Evolutionary conservation across 2,113 vertebrate species (phyloP).

Genomic region (Phrynosoma platyrhinos): DNA sequence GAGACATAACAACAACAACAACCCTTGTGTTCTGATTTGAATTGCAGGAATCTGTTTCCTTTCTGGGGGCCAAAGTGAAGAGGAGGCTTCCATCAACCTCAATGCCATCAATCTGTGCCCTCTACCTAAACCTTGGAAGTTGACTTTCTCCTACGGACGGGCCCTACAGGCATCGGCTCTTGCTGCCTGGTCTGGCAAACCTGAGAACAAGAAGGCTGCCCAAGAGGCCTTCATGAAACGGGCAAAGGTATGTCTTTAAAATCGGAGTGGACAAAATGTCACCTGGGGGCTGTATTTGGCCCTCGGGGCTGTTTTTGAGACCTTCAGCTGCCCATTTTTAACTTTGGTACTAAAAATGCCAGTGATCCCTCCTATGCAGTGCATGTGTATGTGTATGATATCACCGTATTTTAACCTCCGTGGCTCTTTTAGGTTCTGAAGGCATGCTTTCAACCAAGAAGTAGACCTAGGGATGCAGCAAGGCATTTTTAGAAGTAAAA

Average conservation of each 20-base stretch:
- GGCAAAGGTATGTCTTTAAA: constrained; percentile 82
- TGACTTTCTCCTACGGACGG: constrained; percentile 95
- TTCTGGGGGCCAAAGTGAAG: constrained; percentile 97
- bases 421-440: no score
- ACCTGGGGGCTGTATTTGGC: no score
- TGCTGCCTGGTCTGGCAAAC: constrained; percentile 89
- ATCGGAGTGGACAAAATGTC: no score
- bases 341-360: no score
- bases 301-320: no score
- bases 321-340: background rate
- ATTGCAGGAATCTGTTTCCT: constrained; percentile 94
- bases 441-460: no score
- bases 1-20: no score
- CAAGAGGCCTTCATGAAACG: constrained; percentile 89
- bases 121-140: constrained; percentile 90
- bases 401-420: no score
- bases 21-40: constrained; percentile 1
- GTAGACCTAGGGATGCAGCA: no score
- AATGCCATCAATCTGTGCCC: constrained; percentile 93
- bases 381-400: no score
- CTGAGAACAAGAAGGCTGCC: constrained; percentile 87
- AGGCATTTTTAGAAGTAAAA: no score
- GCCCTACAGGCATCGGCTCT: constrained; percentile 96
- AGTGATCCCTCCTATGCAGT: no score
- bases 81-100: constrained; percentile 94